A percentile compares a stretch with the other conserved stretches of the same genome.
phyloP scores from a whole-genome alignment of 2,888 invertebrate genomes.

The Drosophila trichaetosa region DNA sequence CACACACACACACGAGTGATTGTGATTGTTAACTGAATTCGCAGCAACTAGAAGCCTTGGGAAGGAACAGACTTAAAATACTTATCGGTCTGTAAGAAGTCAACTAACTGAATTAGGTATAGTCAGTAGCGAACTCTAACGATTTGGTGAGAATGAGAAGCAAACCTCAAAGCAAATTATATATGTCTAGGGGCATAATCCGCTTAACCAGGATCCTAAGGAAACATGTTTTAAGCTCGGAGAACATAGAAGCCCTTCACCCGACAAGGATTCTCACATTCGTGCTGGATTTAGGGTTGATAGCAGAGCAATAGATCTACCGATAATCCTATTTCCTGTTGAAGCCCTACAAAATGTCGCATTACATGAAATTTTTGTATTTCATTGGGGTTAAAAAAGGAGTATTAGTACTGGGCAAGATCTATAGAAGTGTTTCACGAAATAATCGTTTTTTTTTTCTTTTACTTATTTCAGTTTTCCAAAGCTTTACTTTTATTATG shows the following conservation, averaged over 20 bases:
- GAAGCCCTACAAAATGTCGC: background rate
- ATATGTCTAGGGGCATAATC: no score
- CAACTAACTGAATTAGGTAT: background rate
- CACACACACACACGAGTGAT: background rate
- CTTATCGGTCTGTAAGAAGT: background rate
- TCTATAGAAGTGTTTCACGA: background rate
- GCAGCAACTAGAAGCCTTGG: background rate
- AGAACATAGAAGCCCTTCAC: background rate
- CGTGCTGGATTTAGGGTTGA: background rate
- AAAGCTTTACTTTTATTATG: background rate
- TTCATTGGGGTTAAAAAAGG: no score
- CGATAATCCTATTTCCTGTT: background rate
- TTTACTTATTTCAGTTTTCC: background rate
- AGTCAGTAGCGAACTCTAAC: background rate
- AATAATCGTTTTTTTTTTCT: background rate
- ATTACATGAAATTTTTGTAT: background rate
- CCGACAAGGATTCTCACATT: background rate
- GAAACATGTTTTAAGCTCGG: background rate
- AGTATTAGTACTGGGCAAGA: no score
- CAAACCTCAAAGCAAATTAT: background rate
- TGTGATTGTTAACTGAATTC: background rate
- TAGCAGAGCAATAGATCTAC: background rate
- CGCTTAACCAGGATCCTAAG: background rate
- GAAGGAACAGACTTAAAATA: background rate
- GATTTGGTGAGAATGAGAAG: background rate